Conservation (phyloP, 2,888 invertebrate species). For the Mycalesis mineus region DNA sequence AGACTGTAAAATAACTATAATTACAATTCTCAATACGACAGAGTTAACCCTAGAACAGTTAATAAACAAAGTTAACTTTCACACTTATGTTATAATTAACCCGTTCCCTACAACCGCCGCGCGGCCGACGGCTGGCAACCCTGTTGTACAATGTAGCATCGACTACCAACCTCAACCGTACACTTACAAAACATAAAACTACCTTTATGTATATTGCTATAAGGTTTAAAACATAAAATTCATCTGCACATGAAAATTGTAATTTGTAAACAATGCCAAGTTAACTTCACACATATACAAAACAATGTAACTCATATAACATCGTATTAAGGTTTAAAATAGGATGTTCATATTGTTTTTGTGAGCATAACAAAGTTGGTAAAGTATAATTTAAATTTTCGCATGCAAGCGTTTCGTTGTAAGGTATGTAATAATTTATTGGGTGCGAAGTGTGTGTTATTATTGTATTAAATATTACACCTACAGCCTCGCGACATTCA, state of each 20-base stretch:
- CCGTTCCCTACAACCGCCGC: not conserved
- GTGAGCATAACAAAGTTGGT: not conserved
- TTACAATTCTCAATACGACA: too few relatives aligned
- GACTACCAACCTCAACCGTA: not conserved
- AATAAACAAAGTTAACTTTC: not conserved
- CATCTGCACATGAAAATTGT: too few relatives aligned
- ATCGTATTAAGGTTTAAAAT: not conserved
- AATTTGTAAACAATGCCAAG: not conserved
- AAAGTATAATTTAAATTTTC: constrained; percentile 4
- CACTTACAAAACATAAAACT: not conserved
- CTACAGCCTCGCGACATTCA: too few relatives aligned
- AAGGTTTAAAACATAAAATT: not conserved
- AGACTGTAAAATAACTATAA: too few relatives aligned
- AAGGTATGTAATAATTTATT: not conserved
- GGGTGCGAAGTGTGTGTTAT: not conserved
- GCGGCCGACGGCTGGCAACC: not conserved
- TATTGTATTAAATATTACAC: not conserved
- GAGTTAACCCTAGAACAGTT: not conserved
- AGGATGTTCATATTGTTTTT: not conserved
- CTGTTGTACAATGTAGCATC: constrained; percentile 15
- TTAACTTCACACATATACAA: not conserved
- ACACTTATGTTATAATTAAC: not conserved
- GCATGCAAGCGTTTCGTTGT: constrained; percentile 10
- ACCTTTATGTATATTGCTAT: not conserved
- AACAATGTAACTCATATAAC: not conserved